Conservation (phyloP, 2,888 invertebrate genomes). For the Latrodectus elegans region DNA sequence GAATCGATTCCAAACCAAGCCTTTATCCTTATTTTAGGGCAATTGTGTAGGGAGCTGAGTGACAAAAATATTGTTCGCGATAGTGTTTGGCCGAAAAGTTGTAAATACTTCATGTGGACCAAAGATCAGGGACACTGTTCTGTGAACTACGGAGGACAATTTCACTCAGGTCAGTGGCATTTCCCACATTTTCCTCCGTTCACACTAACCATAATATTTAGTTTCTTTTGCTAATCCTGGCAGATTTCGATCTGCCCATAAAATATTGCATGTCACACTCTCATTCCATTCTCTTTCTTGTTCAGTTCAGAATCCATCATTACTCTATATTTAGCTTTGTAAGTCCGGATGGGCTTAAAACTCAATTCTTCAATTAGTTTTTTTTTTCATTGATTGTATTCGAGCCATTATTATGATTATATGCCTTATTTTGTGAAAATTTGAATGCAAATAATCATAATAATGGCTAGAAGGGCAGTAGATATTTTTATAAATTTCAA, state of each 20-base stretch:
- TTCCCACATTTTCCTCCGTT: slow-evolving; percentile 57
- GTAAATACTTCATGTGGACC: slow-evolving; percentile 69
- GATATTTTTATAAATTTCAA: too few species aligned
- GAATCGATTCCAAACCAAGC: slow-evolving; percentile 53
- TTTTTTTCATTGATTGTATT: too few species aligned
- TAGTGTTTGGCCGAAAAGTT: slow-evolving; percentile 69
- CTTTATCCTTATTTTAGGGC: slow-evolving; percentile 69
- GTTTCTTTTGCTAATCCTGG: slow-evolving; percentile 17
- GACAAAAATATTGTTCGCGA: slow-evolving; percentile 69
- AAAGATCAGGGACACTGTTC: slow-evolving; percentile 66
- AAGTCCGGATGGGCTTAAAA: too few species aligned
- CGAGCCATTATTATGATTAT: too few species aligned
- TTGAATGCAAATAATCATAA: too few species aligned
- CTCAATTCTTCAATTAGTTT: too few species aligned
- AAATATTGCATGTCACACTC: too few species aligned
- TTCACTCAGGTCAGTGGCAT: slow-evolving; percentile 66
- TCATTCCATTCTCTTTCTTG: slow-evolving; percentile 11
- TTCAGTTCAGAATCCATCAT: too few species aligned
- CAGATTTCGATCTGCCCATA: neutral
- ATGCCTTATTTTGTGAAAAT: too few species aligned
- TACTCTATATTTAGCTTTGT: too few species aligned
- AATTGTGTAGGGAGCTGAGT: slow-evolving; percentile 68
- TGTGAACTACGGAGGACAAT: slow-evolving; percentile 66
- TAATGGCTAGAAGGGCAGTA: too few species aligned
- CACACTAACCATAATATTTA: slow-evolving; percentile 46